These are phyloP conservation scores for Ursus arctos DNA, from an alignment of 2,113 vertebrate genomes.

Conservation along the genomic window DNA sequence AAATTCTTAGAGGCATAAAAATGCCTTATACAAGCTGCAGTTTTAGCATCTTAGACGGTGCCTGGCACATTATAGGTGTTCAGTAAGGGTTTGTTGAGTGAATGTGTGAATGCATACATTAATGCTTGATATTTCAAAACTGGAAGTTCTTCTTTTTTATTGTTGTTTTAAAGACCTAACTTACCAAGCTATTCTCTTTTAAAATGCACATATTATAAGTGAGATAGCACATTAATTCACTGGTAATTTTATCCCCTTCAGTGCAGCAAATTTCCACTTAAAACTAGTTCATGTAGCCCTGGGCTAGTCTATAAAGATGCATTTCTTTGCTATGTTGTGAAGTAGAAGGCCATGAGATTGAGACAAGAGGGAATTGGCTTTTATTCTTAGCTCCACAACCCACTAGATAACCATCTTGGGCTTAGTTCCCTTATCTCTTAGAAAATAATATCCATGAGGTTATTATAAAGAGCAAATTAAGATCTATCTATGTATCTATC, in stretches of 20 bases:
- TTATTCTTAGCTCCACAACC: not conserved
- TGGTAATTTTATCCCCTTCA: conserved; percentile 35
- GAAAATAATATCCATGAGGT: not conserved
- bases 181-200: conserved; percentile 23
- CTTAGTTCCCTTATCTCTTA: not conserved
- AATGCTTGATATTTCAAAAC: not conserved
- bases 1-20: not conserved
- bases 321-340: not conserved
- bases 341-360: not conserved
- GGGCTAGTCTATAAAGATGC: not conserved
- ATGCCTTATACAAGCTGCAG: not conserved
- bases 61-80: not conserved
- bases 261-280: not conserved
- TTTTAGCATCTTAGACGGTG: not conserved
- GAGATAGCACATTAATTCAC: not conserved
- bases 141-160: conserved; percentile 1
- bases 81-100: not conserved
- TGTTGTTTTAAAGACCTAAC: not conserved
- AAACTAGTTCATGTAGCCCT: not conserved
- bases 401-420: not conserved
- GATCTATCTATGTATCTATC: not conserved
- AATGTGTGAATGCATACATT: not conserved
- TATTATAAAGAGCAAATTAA: not conserved
- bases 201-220: not conserved
- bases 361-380: not conserved